A percentile compares a stretch with the other conserved stretches of the same genome.
phyloP scores from a whole-genome alignment of 1,140 invertebrate genomes.

The Caenorhabditis brenneri region DNA sequence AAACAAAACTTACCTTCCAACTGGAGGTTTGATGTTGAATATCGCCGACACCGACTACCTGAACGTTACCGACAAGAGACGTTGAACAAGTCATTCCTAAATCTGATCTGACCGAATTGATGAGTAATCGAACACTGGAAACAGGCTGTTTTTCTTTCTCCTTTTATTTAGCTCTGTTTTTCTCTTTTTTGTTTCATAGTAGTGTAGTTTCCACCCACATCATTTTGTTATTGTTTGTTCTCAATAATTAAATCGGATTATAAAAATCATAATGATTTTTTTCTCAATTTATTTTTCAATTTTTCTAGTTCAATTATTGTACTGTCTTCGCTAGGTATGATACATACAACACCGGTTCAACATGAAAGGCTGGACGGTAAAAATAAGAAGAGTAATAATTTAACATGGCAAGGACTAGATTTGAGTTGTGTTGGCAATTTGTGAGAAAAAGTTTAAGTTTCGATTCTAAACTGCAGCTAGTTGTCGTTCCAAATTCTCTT shows the following conservation, averaged over 20 bases:
- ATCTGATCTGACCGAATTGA: constrained; percentile 24
- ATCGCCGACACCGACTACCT: constrained; percentile 92
- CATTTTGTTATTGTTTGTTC: constrained; percentile 22
- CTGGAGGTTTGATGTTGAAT: constrained; percentile 93
- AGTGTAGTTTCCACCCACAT: constrained; percentile 11
- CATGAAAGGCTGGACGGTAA: constrained; percentile 1
- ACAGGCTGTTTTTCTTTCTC: constrained; percentile 7
- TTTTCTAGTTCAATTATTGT: neutral
- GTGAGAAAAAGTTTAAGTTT: constrained; percentile 1
- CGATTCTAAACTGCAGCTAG: neutral
- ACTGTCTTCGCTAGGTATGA: constrained; percentile 19
- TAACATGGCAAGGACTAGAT: constrained; percentile 39
- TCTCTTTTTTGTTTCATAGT: constrained; percentile 19
- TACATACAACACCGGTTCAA: constrained; percentile 42
- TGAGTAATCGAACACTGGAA: constrained; percentile 21
- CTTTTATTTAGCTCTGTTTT: constrained; percentile 26
- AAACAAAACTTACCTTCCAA: constrained; percentile 89
- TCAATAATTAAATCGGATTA: neutral
- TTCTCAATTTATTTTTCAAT: neutral
- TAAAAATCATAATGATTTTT: neutral
- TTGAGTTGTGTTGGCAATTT: neutral
- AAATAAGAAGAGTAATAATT: constrained; percentile 2
- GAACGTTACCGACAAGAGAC: constrained; percentile 62
- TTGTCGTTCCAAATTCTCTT: constrained; percentile 60
- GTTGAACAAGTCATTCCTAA: constrained; percentile 54